Evolutionary conservation across 2,113 vertebrate species (phyloP).

Genomic region (Antidorcas marsupialis): DNA sequence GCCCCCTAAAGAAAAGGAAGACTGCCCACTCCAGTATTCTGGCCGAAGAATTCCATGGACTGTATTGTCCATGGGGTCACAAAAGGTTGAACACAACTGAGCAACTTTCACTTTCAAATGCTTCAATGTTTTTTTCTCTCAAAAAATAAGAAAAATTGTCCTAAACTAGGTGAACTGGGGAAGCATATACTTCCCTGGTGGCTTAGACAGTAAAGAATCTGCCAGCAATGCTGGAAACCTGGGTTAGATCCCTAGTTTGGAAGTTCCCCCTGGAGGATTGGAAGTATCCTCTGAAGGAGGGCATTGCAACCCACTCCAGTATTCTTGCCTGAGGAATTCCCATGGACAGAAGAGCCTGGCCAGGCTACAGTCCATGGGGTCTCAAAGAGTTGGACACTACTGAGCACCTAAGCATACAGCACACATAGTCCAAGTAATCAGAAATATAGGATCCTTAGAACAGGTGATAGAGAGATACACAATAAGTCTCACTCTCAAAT

Average conservation of each 20-base stretch:
- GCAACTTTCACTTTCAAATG: background rate
- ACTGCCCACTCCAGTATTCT: background rate
- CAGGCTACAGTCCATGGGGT: background rate
- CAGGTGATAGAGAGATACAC: background rate
- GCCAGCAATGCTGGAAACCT: background rate
- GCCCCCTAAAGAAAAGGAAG: background rate
- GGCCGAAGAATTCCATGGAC: background rate
- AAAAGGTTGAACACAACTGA: background rate
- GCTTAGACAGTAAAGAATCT: background rate
- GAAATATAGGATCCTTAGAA: background rate
- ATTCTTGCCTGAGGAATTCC: background rate
- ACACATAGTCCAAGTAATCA: background rate
- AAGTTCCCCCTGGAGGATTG: background rate
- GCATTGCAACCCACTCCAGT: background rate
- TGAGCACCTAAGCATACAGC: background rate
- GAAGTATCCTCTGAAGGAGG: background rate
- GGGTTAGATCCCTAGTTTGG: background rate
- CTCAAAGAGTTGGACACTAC: background rate
- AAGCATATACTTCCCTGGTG: background rate
- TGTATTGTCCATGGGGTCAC: background rate
- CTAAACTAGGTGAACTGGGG: background rate
- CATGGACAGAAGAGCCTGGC: background rate
- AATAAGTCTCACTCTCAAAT: background rate
- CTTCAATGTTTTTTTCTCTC: background rate
- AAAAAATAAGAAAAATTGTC: background rate